Conservation (phyloP, 2,888 invertebrate species). For the Dinocampus coccinellae region DNA sequence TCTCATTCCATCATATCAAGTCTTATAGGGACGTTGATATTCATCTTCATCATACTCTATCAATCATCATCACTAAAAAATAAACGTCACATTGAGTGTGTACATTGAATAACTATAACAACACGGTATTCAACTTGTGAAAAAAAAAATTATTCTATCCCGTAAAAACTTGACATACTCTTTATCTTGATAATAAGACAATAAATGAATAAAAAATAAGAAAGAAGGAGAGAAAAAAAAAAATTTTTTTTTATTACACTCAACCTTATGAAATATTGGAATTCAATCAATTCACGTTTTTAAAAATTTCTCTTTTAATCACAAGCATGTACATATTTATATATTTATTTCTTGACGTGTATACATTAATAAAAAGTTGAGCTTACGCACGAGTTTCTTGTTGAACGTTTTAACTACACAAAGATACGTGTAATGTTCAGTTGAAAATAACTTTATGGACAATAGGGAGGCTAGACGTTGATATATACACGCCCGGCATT, state of each 20-base stretch:
- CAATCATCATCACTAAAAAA: not conserved
- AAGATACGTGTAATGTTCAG: conserved; percentile 14
- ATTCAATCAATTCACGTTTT: too few species aligned
- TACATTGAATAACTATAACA: too few species aligned
- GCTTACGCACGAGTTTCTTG: conserved; percentile 10
- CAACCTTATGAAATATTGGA: too few species aligned
- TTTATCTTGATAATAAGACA: not conserved
- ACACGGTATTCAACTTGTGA: too few species aligned
- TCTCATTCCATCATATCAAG: not conserved
- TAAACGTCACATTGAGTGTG: not conserved
- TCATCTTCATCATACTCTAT: not conserved
- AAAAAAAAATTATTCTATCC: too few species aligned
- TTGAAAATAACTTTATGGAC: conserved; percentile 40
- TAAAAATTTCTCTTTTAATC: too few species aligned
- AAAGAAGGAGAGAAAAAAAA: too few species aligned
- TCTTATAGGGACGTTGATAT: not conserved
- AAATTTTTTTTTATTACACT: too few species aligned
- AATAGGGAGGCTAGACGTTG: conserved; percentile 31
- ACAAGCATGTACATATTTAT: too few species aligned
- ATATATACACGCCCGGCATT: not conserved
- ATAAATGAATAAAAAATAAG: not conserved
- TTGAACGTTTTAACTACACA: not conserved
- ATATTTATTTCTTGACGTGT: not conserved
- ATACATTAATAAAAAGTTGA: not conserved
- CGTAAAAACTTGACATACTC: too few species aligned